A percentile compares a stretch with the other conserved stretches of the same genome.
phyloP scores from a whole-genome alignment of 2,888 invertebrate species.

The Dexiosoma caninum region DNA sequence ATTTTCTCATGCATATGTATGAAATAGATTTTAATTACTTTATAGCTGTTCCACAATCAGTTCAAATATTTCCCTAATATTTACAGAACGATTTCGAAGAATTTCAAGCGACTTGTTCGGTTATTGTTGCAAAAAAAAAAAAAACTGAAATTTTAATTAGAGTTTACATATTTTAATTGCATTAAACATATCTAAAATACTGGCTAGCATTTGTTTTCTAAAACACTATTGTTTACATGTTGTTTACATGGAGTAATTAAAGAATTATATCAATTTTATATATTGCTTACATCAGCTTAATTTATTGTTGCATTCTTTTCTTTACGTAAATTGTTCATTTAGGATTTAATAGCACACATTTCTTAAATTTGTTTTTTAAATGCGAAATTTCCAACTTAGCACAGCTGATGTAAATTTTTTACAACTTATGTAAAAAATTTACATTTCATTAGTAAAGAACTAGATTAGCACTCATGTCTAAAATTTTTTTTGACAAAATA shows the following conservation, averaged over 20 bases:
- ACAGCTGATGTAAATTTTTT: no score
- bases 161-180: not conserved
- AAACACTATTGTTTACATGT: not conserved
- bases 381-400: no score
- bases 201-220: not conserved
- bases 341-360: no score
- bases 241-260: not conserved
- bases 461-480: no score
- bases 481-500: no score
- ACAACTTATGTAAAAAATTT: no score
- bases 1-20: constrained; percentile 24
- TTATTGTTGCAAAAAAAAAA: not conserved
- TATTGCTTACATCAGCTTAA: no score
- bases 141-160: not conserved
- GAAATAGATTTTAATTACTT: constrained; percentile 1
- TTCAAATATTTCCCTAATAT: not conserved
- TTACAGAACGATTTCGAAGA: not conserved
- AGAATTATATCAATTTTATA: no score
- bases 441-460: no score
- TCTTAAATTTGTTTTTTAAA: no score
- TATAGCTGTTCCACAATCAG: not conserved
- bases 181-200: not conserved
- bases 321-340: no score
- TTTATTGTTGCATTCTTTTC: no score
- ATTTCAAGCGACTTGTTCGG: not conserved